These are phyloP conservation scores for Temnothorax longispinosus DNA, from an alignment of 1,140 invertebrate species.

Conservation along the genomic window DNA sequence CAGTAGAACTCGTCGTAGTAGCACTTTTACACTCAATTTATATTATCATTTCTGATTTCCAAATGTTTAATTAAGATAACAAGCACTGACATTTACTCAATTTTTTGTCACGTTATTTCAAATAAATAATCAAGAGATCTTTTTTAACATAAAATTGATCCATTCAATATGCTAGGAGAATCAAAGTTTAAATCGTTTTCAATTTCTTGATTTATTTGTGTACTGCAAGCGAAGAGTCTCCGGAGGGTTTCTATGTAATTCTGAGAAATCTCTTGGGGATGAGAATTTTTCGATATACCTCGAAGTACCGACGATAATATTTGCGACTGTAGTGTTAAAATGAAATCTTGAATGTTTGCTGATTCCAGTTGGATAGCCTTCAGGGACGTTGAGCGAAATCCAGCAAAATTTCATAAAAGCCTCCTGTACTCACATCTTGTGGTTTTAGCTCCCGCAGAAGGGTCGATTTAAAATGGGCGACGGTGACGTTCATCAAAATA, in stretches of 20 bases:
- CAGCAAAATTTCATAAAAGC: background rate
- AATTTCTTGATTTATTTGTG: background rate
- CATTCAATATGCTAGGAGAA: background rate
- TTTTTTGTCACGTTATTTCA: background rate
- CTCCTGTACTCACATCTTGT: background rate
- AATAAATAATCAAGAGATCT: background rate
- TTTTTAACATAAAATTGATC: background rate
- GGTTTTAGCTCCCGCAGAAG: background rate
- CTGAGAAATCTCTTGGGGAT: background rate
- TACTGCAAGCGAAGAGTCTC: background rate
- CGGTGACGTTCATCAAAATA: background rate
- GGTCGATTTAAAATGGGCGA: background rate
- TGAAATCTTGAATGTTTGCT: background rate
- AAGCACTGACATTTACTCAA: background rate
- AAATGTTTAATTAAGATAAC: background rate
- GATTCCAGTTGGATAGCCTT: conserved; percentile 11
- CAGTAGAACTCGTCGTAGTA: background rate
- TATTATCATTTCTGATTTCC: background rate
- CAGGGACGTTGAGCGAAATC: background rate
- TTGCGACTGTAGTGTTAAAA: conserved; percentile 13
- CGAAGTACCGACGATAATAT: background rate
- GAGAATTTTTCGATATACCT: background rate
- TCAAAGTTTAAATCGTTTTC: background rate
- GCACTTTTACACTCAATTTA: background rate
- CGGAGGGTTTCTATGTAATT: background rate